Evolutionary conservation across 2,113 vertebrate genomes (phyloP).

Genomic region (Cebus imitator): DNA sequence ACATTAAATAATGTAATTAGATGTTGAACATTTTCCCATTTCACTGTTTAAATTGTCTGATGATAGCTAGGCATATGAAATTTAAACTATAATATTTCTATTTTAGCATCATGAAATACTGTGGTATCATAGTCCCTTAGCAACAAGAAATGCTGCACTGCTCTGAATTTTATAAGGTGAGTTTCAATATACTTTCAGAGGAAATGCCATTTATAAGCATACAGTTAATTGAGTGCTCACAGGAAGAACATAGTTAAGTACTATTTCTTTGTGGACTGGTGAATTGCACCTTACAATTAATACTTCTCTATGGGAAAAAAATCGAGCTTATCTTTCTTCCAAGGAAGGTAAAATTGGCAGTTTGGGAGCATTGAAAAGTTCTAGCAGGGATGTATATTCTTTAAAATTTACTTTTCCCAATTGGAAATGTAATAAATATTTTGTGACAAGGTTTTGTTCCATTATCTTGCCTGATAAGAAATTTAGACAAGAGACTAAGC

Average conservation of each 20-base stretch:
- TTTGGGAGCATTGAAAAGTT: conserved; percentile 68
- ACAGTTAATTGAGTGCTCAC: conserved; percentile 60
- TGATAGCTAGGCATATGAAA: conserved; percentile 14
- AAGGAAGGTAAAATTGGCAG: conserved; percentile 67
- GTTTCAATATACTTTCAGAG: conserved; percentile 57
- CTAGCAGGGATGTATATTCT: conserved; percentile 21
- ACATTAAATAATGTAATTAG: background rate
- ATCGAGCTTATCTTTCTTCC: conserved; percentile 65
- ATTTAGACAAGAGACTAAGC: conserved; percentile 12
- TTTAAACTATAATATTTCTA: conserved; percentile 48
- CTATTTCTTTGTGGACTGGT: conserved; percentile 58
- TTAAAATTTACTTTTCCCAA: conserved; percentile 65
- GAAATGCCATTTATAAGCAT: conserved; percentile 74
- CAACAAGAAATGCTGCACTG: conserved; percentile 53
- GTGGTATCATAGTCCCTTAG: conserved; percentile 60
- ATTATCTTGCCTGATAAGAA: conserved; percentile 60
- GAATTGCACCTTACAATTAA: conserved; percentile 73
- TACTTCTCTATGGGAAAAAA: conserved; percentile 63
- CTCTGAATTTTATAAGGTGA: conserved; percentile 75
- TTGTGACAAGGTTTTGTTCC: conserved; percentile 48
- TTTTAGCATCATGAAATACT: conserved; percentile 47
- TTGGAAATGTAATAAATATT: conserved; percentile 61
- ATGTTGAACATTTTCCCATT: conserved; percentile 28
- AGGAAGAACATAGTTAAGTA: conserved; percentile 69
- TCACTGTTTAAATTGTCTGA: conserved; percentile 31